Conservation (phyloP, 2,888 invertebrate species). For the Drosophila setosimentum region DNA sequence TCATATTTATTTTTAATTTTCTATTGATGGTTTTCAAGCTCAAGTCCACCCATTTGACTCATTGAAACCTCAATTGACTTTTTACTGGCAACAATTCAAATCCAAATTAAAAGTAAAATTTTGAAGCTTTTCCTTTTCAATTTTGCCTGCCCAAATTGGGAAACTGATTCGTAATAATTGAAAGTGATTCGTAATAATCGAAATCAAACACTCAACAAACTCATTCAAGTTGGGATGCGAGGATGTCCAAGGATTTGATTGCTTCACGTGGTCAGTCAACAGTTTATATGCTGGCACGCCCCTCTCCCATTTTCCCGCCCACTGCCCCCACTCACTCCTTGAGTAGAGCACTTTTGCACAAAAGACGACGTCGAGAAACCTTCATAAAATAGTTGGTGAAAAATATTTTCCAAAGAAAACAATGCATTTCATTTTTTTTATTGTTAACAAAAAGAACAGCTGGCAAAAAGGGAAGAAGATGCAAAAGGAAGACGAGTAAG, state of each 20-base stretch:
- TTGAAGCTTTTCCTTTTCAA: background rate
- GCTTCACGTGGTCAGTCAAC: slow-evolving; percentile 52
- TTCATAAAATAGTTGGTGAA: slow-evolving; percentile 62
- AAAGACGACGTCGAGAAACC: slow-evolving; percentile 39
- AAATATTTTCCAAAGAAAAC: slow-evolving; percentile 73
- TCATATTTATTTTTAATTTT: too few relatives aligned
- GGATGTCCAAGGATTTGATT: slow-evolving; percentile 52
- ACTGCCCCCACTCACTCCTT: background rate
- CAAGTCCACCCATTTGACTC: too few relatives aligned
- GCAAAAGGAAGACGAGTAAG: background rate
- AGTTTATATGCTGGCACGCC: too few relatives aligned
- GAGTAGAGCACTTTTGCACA: slow-evolving; percentile 13
- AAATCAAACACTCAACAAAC: slow-evolving; percentile 72
- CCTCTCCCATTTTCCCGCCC: background rate
- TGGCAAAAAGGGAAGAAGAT: slow-evolving; percentile 7
- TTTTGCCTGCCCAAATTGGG: background rate
- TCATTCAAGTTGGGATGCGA: slow-evolving; percentile 37
- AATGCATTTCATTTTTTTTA: slow-evolving; percentile 69
- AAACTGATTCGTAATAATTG: slow-evolving; percentile 25
- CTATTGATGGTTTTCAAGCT: too few relatives aligned
- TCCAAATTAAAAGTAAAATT: slow-evolving; percentile 7
- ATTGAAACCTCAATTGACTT: background rate
- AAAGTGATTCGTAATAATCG: slow-evolving; percentile 59
- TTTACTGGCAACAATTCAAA: slow-evolving; percentile 15
- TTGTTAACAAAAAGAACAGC: slow-evolving; percentile 67